These are phyloP conservation scores for Falco biarmicus DNA, from an alignment of 2,797 vertebrate species.

Conservation along the genomic window DNA sequence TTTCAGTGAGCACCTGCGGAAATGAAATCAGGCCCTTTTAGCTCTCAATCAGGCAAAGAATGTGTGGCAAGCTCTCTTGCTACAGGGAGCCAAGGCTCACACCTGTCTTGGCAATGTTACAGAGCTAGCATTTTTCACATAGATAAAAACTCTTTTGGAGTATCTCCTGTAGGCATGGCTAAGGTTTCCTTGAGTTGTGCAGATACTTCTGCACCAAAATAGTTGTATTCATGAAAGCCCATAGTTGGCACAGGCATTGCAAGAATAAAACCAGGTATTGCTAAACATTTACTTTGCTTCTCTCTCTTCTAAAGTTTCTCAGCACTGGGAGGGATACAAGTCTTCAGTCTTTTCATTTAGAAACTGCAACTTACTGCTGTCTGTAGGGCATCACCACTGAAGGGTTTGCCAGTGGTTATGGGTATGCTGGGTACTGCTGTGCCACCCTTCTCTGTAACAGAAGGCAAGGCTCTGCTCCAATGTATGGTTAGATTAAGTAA, in stretches of 20 bases:
- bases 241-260: neutral
- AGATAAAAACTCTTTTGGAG: conserved; percentile 33
- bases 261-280: neutral
- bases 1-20: conserved; percentile 66
- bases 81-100: conserved; percentile 67
- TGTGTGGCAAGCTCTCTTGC: conserved; percentile 58
- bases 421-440: neutral
- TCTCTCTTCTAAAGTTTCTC: neutral
- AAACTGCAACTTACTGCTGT: neutral
- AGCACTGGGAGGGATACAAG: neutral
- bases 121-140: conserved; percentile 34
- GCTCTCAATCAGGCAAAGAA: conserved; percentile 63
- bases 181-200: neutral
- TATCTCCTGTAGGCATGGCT: neutral
- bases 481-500: neutral
- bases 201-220: neutral
- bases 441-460: neutral
- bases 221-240: neutral
- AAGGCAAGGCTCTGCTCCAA: neutral
- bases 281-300: neutral
- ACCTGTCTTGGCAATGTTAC: conserved; percentile 68
- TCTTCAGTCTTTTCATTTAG: neutral
- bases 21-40: conserved; percentile 67
- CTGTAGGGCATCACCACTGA: neutral
- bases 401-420: neutral